Percentiles rank a stretch among this genome's conserved stretches.
Evolutionary conservation across 2,888 invertebrate genomes (phyloP).

Genomic region (Malthinus seriepunctatus): DNA sequence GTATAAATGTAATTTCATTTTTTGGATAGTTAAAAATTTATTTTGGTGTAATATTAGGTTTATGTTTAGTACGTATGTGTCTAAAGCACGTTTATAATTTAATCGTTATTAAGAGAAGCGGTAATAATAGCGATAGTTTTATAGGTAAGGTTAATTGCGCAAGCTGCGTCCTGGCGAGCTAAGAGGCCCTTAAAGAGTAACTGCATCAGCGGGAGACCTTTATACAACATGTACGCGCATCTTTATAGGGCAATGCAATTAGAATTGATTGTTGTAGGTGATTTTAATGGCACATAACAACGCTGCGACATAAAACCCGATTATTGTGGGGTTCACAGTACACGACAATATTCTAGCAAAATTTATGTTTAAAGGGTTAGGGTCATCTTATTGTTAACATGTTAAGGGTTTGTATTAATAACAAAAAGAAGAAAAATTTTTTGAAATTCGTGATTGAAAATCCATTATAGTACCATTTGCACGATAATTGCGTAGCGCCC

Average conservation of each 20-base stretch:
- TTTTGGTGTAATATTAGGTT: slow-evolving; percentile 11
- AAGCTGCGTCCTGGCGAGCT: slow-evolving; percentile 46
- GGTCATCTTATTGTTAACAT: slow-evolving; percentile 35
- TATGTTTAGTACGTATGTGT: slow-evolving; percentile 22
- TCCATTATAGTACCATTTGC: slow-evolving; percentile 7
- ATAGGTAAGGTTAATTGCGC: slow-evolving; percentile 49
- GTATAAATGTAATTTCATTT: no score
- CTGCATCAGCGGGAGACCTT: slow-evolving; percentile 48
- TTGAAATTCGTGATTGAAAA: background rate
- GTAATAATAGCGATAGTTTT: slow-evolving; percentile 36
- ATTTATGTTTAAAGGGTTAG: slow-evolving; percentile 47
- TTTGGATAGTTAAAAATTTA: background rate
- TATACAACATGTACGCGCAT: slow-evolving; percentile 47
- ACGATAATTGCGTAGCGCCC: slow-evolving; percentile 17
- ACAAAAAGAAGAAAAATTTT: background rate
- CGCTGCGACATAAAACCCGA: slow-evolving; percentile 50
- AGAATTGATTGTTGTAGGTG: slow-evolving; percentile 55
- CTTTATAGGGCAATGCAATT: slow-evolving; percentile 53
- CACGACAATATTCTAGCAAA: slow-evolving; percentile 35
- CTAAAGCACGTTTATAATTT: slow-evolving; percentile 27
- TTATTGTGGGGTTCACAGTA: slow-evolving; percentile 44
- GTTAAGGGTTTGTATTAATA: background rate
- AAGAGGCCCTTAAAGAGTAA: slow-evolving; percentile 49
- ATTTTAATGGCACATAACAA: slow-evolving; percentile 52
- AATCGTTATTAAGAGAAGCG: slow-evolving; percentile 27